Evolutionary conservation across 2,888 invertebrate genomes (phyloP).

Genomic region (Timandra comae): DNA sequence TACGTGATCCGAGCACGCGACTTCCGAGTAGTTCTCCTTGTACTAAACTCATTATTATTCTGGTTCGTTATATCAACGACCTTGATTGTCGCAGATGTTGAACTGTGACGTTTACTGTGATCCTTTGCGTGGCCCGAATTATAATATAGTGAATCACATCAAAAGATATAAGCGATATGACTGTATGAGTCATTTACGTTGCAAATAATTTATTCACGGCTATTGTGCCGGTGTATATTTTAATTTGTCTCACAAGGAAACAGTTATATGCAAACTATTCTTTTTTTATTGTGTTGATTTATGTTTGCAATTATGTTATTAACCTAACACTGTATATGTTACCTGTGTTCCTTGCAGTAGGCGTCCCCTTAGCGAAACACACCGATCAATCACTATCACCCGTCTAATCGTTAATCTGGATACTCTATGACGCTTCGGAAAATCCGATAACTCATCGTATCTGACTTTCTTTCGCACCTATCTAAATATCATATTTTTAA

Average conservation of each 20-base stretch:
- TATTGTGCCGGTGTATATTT: conserved; percentile 6
- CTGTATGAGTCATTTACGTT: conserved; percentile 39
- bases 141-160: conserved; percentile 49
- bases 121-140: conserved; percentile 48
- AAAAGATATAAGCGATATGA: conserved; percentile 34
- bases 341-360: too few relatives aligned
- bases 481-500: neutral
- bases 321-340: too few relatives aligned
- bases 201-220: conserved; percentile 11
- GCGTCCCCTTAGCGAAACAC: neutral
- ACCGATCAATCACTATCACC: conserved; percentile 8
- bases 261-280: too few relatives aligned
- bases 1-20: conserved; percentile 50
- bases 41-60: conserved; percentile 38
- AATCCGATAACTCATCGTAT: conserved; percentile 10
- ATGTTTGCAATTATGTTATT: too few relatives aligned
- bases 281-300: too few relatives aligned
- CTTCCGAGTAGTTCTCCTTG: conserved; percentile 48
- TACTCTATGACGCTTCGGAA: conserved; percentile 9
- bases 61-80: conserved; percentile 36
- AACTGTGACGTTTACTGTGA: conserved; percentile 27
- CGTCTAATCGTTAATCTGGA: conserved; percentile 9
- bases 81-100: conserved; percentile 30
- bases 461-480: conserved; percentile 7
- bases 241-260: neutral